phyloP scores from a whole-genome alignment of 2,888 invertebrate species.

The Pandemis corylana region DNA sequence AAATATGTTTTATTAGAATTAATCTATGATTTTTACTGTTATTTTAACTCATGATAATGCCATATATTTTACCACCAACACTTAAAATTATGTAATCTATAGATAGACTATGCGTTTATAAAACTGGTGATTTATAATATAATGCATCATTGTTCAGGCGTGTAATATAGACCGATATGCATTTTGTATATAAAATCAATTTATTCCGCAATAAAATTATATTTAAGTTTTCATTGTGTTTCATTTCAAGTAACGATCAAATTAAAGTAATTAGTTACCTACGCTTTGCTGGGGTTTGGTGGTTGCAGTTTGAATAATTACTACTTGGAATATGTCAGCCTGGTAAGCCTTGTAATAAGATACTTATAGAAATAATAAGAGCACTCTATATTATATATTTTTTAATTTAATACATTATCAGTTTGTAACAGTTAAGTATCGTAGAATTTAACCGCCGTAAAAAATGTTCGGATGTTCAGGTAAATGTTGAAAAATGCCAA shows the following conservation, averaged over 20 bases:
- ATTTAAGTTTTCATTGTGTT: slow-evolving; percentile 53
- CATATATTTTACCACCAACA: slow-evolving; percentile 31
- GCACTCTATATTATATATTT: no score
- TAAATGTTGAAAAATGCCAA: no score
- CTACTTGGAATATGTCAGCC: no score
- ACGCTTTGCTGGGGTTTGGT: not conserved
- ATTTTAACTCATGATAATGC: slow-evolving; percentile 6
- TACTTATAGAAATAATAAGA: no score
- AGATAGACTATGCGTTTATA: slow-evolving; percentile 23
- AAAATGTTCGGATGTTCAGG: no score
- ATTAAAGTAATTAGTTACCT: not conserved
- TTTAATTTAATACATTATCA: no score
- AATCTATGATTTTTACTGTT: not conserved
- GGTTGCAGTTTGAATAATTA: no score
- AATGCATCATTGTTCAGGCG: slow-evolving; percentile 51
- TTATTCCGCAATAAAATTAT: slow-evolving; percentile 69
- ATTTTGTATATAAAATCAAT: slow-evolving; percentile 79
- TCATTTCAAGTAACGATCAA: slow-evolving; percentile 40
- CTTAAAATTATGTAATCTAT: slow-evolving; percentile 13
- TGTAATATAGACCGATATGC: slow-evolving; percentile 38
- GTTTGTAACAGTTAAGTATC: no score
- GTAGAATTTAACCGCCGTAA: no score
- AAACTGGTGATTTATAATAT: slow-evolving; percentile 42
- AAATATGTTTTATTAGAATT: slow-evolving; percentile 10
- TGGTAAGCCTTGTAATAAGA: no score